phyloP scores from a whole-genome alignment of 2,113 vertebrate genomes.

The Eidolon helvum region DNA sequence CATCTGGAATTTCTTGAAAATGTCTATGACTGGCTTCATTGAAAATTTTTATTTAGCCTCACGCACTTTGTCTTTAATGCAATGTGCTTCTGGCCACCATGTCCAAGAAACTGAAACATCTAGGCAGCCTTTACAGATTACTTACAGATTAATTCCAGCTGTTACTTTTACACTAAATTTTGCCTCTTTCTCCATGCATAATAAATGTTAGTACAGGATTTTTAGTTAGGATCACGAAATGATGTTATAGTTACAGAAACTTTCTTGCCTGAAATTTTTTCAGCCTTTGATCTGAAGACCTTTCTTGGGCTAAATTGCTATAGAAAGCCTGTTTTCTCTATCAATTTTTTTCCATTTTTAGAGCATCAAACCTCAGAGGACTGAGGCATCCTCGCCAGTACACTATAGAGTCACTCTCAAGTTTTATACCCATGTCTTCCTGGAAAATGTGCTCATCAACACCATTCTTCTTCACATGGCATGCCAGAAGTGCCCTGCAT shows the following conservation, averaged over 20 bases:
- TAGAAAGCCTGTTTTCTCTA: constrained; percentile 22
- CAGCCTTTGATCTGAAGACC: constrained; percentile 40
- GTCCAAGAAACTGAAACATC: neutral
- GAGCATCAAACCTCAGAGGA: constrained; percentile 14
- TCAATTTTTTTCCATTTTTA: constrained; percentile 4
- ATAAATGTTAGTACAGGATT: neutral
- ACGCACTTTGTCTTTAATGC: neutral
- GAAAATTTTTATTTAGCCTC: neutral
- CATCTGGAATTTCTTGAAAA: constrained; percentile 5
- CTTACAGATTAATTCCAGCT: neutral
- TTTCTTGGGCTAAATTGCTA: constrained; percentile 32
- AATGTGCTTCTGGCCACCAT: neutral
- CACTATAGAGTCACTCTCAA: neutral
- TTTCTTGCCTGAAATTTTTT: constrained; percentile 7
- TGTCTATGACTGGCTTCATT: neutral
- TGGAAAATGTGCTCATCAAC: neutral
- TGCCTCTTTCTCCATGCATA: neutral
- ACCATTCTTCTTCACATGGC: neutral
- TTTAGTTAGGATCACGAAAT: neutral
- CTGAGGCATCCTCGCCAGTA: neutral
- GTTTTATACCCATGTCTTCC: neutral
- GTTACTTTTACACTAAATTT: neutral
- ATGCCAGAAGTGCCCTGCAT: neutral
- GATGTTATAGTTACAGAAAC: constrained; percentile 11
- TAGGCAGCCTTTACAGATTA: neutral